Percentiles rank a stretch among this genome's conserved stretches.
Conservation (phyloP, 92 coral and sea anemone species). For the Actinostola sp. region DNA sequence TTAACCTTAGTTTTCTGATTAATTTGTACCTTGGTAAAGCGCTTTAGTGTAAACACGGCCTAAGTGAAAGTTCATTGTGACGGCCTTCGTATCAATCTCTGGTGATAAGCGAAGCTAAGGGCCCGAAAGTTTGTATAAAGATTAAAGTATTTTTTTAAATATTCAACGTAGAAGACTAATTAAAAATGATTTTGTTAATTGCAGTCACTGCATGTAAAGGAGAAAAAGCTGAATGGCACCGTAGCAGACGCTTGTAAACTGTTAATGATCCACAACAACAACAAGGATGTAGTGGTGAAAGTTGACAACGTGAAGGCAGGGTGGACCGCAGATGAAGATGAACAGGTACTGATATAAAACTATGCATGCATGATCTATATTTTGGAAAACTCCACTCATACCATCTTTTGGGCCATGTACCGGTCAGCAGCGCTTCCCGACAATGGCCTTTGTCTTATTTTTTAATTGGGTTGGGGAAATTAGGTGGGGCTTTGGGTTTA, state of each 20-base stretch:
- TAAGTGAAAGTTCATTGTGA: no score
- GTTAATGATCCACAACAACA: slow-evolving; percentile 12
- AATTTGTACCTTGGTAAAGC: no score
- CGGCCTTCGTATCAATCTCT: no score
- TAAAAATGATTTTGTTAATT: background rate
- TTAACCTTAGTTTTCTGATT: no score
- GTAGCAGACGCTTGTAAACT: slow-evolving; percentile 23
- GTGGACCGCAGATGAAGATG: background rate
- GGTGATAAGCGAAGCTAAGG: background rate
- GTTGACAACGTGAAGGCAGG: background rate
- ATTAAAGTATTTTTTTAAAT: background rate
- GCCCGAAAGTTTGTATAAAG: background rate
- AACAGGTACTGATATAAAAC: slow-evolving; percentile 6
- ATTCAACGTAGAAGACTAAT: background rate
- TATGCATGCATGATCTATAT: background rate
- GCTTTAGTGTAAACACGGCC: no score
- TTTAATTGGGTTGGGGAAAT: no score
- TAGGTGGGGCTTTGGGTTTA: no score
- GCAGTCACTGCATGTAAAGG: slow-evolving; percentile 12
- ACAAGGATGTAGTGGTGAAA: background rate
- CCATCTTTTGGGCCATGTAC: background rate
- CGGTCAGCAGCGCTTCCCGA: no score
- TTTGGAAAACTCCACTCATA: background rate
- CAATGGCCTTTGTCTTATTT: no score
- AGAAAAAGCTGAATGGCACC: slow-evolving; percentile 16